Percentiles rank a stretch among this genome's conserved stretches.
Evolutionary conservation across 1,140 invertebrate genomes (phyloP).

Genomic region (Drosophila serrata): DNA sequence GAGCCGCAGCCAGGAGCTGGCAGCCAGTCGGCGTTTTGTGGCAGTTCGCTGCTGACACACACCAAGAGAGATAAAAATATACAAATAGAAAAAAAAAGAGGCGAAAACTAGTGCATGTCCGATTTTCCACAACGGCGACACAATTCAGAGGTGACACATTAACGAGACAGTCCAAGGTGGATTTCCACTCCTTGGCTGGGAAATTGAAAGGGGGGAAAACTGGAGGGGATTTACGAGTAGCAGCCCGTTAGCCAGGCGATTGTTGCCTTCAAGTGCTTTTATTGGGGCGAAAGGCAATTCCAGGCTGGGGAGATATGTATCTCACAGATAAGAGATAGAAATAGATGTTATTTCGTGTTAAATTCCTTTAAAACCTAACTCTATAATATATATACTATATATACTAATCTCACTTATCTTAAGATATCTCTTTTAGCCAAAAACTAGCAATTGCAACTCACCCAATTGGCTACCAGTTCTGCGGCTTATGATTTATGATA

Average conservation of each 20-base stretch:
- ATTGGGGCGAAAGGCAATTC: conserved; percentile 49
- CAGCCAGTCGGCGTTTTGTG: conserved; percentile 64
- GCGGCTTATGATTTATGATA: conserved; percentile 60
- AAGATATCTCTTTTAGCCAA: neutral
- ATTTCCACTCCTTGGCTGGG: conserved; percentile 22
- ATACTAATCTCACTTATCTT: neutral
- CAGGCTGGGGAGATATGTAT: conserved; percentile 15
- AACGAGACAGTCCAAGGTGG: conserved; percentile 42
- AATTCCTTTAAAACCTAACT: neutral
- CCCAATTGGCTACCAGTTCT: conserved; percentile 48
- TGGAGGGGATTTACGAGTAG: neutral
- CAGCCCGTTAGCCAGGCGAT: conserved; percentile 7
- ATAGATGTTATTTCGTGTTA: conserved; percentile 9
- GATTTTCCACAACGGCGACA: conserved; percentile 26
- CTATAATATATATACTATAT: neutral
- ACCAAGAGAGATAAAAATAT: conserved; percentile 62
- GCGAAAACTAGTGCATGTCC: conserved; percentile 35
- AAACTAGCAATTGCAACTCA: conserved; percentile 20
- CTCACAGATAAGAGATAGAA: neutral
- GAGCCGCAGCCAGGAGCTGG: conserved; percentile 59
- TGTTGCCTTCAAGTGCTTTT: conserved; percentile 73
- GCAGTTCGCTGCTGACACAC: conserved; percentile 75
- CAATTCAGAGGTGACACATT: conserved; percentile 33
- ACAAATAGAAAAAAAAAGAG: conserved; percentile 60
- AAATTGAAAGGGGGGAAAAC: neutral